Base-by-base conservation (phyloP, 2,888 invertebrate species). In the Agrochola lychnidis region DNA sequence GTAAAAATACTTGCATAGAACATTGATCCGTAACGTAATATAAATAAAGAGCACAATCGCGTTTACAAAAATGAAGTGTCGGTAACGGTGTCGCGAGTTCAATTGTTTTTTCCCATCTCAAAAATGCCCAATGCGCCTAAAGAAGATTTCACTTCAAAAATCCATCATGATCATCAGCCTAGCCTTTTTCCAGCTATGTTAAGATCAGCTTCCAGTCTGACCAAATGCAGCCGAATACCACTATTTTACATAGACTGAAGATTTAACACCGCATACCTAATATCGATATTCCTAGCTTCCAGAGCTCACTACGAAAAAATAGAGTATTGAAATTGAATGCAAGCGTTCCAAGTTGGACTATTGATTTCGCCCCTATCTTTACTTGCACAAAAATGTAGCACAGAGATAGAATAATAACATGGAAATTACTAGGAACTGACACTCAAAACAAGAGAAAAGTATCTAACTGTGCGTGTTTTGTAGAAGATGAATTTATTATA, bases 281-380 rank as follows among this genome's bases (percentile, higher is more conserved):
- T 30, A 30, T 14, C 4, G 16, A 51, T 36, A 64, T 51, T 25
- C n/a, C 40, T 25, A 22, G 22, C 25, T 64, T 48, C 48, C 12
- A 12, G 22, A 64, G 4, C 40, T 30, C n/a, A 3, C 14, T n/a
- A 0, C 25, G 3, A 25, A 74, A 63, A 77, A 51, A 56, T 14
- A 45, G 16, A 42, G 30, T 40, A 10, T 14, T 40, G 7, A 19
- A 53, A 63, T 9, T 45, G 10, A 40, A 42, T 64, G 19, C 40
- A 75, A 40, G 53, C 51, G 42, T 36, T 69, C 30, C n/a, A 57
- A 57, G 16, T 42, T 14, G 48, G n/a, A 22, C 36, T 81, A 79
- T 79, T 53, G 79, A 82, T 79, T 79, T 1, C 30, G 10, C 77
- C 82, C 68, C 40, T 53, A 64, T 69, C 76, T 25, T 56, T 22